These are phyloP conservation scores for Plemyria rubiginata DNA, from an alignment of 2,888 invertebrate species.

Conservation along the genomic window DNA sequence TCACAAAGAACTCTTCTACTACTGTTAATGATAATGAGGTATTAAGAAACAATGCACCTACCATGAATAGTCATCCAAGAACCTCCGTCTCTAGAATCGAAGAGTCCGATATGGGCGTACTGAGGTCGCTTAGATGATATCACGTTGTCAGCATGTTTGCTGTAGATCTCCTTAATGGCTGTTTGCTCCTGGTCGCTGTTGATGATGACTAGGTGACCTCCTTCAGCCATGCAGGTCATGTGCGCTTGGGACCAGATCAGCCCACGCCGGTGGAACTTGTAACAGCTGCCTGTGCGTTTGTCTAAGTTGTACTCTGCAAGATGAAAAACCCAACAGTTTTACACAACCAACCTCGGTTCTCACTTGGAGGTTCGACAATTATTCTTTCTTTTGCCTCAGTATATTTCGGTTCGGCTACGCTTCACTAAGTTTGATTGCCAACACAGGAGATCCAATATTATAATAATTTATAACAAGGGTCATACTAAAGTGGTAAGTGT, in stretches of 20 bases:
- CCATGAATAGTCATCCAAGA: slow-evolving; percentile 56
- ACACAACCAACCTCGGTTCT: neutral
- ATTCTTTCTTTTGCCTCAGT: too few relatives aligned
- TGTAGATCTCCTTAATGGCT: slow-evolving; percentile 46
- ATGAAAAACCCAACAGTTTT: neutral
- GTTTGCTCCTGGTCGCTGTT: slow-evolving; percentile 53
- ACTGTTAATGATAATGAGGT: too few relatives aligned
- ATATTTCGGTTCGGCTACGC: too few relatives aligned
- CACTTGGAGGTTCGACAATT: too few relatives aligned
- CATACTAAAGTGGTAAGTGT: too few relatives aligned
- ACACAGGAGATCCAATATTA: too few relatives aligned
- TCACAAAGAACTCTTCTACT: too few relatives aligned
- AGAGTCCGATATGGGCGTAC: slow-evolving; percentile 47
- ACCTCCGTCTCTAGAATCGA: slow-evolving; percentile 48
- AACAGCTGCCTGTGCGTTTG: slow-evolving; percentile 55
- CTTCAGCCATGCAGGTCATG: slow-evolving; percentile 60
- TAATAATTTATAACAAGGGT: too few relatives aligned
- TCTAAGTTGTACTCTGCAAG: slow-evolving; percentile 38
- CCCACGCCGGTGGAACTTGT: slow-evolving; percentile 59
- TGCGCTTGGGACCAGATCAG: slow-evolving; percentile 55
- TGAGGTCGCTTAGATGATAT: slow-evolving; percentile 36
- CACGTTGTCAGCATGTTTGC: slow-evolving; percentile 28
- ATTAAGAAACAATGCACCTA: slow-evolving; percentile 25
- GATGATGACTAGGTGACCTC: slow-evolving; percentile 57
- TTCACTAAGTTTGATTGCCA: too few relatives aligned